phyloP scores from a whole-genome alignment of 2,797 vertebrate genomes.

The Macropus fuliginosus region DNA sequence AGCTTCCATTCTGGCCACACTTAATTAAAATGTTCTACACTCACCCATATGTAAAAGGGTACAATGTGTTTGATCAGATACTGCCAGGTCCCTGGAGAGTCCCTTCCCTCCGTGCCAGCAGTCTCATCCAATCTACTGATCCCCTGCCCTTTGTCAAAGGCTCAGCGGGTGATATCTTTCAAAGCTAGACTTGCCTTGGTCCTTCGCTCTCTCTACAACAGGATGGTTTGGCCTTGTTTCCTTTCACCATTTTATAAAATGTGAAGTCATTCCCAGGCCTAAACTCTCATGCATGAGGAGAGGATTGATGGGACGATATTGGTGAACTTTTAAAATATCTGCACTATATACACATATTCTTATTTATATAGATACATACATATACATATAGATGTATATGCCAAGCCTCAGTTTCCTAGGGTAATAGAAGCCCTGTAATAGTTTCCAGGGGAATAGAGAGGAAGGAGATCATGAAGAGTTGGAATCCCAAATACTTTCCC shows the following conservation, averaged over 20 bases:
- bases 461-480: neutral
- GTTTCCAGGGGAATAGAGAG: neutral
- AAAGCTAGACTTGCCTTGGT: neutral
- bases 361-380: neutral
- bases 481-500: neutral
- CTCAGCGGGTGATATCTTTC: neutral
- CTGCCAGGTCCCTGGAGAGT: neutral
- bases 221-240: neutral
- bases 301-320: neutral
- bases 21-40: neutral
- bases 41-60: neutral
- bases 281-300: neutral
- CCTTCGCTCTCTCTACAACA: neutral
- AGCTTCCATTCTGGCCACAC: neutral
- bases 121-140: neutral
- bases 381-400: neutral
- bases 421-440: neutral
- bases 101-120: neutral
- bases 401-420: neutral
- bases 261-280: constrained; percentile 6
- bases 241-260: neutral
- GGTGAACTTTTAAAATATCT: neutral
- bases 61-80: neutral
- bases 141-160: neutral
- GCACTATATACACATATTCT: neutral